Evolutionary conservation across 1,140 invertebrate species (phyloP).

Genomic region (Bombus difficillimus): DNA sequence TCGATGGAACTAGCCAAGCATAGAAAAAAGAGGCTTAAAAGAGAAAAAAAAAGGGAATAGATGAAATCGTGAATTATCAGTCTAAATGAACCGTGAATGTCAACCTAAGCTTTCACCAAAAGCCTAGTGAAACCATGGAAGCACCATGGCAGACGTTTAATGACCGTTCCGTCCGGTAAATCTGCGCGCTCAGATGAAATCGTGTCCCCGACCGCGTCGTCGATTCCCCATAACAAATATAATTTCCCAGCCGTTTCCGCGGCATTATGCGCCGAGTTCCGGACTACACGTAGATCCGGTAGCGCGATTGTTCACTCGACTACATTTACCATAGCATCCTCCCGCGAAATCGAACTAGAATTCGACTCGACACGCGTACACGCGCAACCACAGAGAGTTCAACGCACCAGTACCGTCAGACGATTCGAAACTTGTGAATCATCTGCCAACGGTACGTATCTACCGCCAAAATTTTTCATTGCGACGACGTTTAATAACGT

Average conservation of each 20-base stretch:
- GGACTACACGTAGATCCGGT: slow-evolving; percentile 68
- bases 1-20: background rate
- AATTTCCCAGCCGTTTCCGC: slow-evolving; percentile 79
- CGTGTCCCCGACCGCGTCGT: slow-evolving; percentile 56
- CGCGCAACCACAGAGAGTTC: slow-evolving; percentile 44
- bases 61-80: background rate
- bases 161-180: slow-evolving; percentile 72
- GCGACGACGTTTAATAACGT: background rate
- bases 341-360: slow-evolving; percentile 45
- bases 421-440: slow-evolving; percentile 1
- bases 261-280: slow-evolving; percentile 78
- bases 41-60: background rate
- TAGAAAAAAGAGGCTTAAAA: background rate
- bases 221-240: slow-evolving; percentile 79
- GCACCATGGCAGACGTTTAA: slow-evolving; percentile 58
- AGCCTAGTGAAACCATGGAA: background rate
- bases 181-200: slow-evolving; percentile 69
- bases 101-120: slow-evolving; percentile 56
- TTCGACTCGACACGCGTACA: slow-evolving; percentile 26
- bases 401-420: slow-evolving; percentile 30
- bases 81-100: slow-evolving; percentile 47
- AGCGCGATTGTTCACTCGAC: slow-evolving; percentile 60
- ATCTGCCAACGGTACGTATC: background rate
- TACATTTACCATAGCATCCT: slow-evolving; percentile 56
- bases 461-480: background rate